phyloP scores from a whole-genome alignment of 2,797 vertebrate genomes.

The Sciurus carolinensis region DNA sequence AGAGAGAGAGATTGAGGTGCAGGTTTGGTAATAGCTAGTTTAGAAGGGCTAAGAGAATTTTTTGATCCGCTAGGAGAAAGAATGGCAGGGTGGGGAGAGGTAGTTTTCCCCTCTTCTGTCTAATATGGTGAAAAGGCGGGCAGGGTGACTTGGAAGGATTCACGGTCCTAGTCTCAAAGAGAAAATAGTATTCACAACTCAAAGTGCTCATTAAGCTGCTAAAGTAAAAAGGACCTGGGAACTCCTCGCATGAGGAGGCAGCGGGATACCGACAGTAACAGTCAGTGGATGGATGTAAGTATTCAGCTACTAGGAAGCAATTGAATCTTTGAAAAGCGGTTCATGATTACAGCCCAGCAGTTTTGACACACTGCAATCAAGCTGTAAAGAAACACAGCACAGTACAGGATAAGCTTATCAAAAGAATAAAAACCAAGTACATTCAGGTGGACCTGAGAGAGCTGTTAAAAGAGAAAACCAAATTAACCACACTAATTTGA shows the following conservation, averaged over 20 bases:
- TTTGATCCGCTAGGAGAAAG: slow-evolving; percentile 61
- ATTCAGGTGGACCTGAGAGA: slow-evolving; percentile 23
- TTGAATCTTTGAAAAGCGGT: slow-evolving; percentile 75
- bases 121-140: neutral
- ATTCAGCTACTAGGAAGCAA: slow-evolving; percentile 59
- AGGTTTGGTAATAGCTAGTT: slow-evolving; percentile 54
- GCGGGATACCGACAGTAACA: slow-evolving; percentile 55
- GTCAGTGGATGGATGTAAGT: slow-evolving; percentile 59
- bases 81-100: neutral
- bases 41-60: slow-evolving; percentile 63
- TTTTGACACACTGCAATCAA: slow-evolving; percentile 71
- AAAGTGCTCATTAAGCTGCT: slow-evolving; percentile 63
- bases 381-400: slow-evolving; percentile 57
- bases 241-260: slow-evolving; percentile 57
- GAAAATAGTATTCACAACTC: slow-evolving; percentile 71
- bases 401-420: slow-evolving; percentile 74
- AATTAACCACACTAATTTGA: slow-evolving; percentile 63
- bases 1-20: neutral
- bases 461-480: slow-evolving; percentile 41
- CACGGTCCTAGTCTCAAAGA: neutral
- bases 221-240: slow-evolving; percentile 71
- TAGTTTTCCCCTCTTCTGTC: neutral
- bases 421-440: slow-evolving; percentile 72
- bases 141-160: neutral
- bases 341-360: slow-evolving; percentile 72